These are phyloP conservation scores for Xylocampa areola DNA, from an alignment of 2,888 invertebrate genomes.

Conservation along the genomic window DNA sequence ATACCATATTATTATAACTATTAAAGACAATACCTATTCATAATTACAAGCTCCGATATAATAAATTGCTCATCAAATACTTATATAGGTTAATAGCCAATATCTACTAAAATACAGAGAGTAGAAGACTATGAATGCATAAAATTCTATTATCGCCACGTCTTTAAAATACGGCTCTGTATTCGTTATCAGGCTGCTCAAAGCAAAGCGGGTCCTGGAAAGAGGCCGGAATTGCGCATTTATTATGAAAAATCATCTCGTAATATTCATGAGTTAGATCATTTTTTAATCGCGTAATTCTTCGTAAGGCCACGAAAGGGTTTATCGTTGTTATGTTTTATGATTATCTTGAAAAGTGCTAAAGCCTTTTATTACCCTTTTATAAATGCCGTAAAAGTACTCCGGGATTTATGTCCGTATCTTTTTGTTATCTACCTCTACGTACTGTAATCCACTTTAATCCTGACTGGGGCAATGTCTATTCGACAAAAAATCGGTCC, in stretches of 20 bases:
- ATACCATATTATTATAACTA: too few relatives aligned
- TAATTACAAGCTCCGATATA: too few relatives aligned
- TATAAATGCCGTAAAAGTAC: constrained; percentile 67
- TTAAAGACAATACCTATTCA: too few relatives aligned
- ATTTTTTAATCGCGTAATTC: constrained; percentile 55
- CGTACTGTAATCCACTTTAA: constrained; percentile 69
- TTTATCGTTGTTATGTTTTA: constrained; percentile 67
- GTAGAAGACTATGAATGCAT: too few relatives aligned
- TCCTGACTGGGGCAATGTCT: constrained; percentile 68
- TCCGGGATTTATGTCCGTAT: constrained; percentile 67
- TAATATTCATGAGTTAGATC: constrained; percentile 44
- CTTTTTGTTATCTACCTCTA: constrained; percentile 70
- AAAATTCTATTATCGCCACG: too few relatives aligned
- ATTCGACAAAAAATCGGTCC: constrained; percentile 77
- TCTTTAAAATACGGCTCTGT: background rate
- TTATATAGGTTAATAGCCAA: too few relatives aligned
- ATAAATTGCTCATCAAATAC: too few relatives aligned
- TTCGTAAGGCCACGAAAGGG: constrained; percentile 50
- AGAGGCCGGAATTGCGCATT: constrained; percentile 6
- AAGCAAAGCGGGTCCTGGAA: constrained; percentile 1
- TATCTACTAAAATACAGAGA: too few relatives aligned
- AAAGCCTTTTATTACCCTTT: constrained; percentile 67
- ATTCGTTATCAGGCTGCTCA: constrained; percentile 1
- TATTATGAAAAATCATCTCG: constrained; percentile 32
- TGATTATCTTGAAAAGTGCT: constrained; percentile 69